A percentile compares a stretch with the other conserved stretches of the same genome.
Conservation (phyloP, 1,140 invertebrate species). For the Trissolcus basalis region DNA sequence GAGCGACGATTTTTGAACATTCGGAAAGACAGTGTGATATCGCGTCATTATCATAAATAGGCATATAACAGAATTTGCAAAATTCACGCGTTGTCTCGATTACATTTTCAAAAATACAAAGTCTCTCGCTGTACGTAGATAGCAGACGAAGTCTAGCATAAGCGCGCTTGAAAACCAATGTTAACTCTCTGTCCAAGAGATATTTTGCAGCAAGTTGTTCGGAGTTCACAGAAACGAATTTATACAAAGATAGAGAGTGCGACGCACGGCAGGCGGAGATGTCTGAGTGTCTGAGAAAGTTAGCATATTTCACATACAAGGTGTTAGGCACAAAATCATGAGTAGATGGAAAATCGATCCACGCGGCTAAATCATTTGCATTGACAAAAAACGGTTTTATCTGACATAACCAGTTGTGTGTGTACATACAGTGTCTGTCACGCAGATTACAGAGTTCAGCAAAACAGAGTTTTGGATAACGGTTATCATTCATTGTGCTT, state of each 20-base stretch:
- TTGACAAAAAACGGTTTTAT: conserved; percentile 1
- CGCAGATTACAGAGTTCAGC: conserved; percentile 1
- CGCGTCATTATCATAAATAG: not conserved
- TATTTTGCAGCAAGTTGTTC: not conserved
- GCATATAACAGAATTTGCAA: conserved; percentile 4
- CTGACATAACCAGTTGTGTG: not conserved
- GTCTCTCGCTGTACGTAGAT: not conserved
- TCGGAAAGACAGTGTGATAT: not conserved
- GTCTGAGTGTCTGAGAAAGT: not conserved
- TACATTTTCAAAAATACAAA: not conserved
- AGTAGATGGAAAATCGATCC: not conserved
- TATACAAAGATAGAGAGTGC: not conserved
- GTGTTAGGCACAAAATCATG: not conserved
- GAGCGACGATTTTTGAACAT: not conserved
- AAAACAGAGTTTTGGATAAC: conserved; percentile 17
- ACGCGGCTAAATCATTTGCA: not conserved
- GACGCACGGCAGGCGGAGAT: conserved; percentile 2
- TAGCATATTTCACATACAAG: not conserved
- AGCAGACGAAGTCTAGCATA: conserved; percentile 7
- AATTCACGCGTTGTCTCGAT: not conserved
- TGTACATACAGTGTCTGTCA: not conserved
- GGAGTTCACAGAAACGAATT: not conserved
- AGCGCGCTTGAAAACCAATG: not conserved
- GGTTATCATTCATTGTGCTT: not conserved
- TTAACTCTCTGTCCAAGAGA: not conserved